phyloP scores from a whole-genome alignment of 2,113 vertebrate genomes.

The Serranochromis macrocephalus region DNA sequence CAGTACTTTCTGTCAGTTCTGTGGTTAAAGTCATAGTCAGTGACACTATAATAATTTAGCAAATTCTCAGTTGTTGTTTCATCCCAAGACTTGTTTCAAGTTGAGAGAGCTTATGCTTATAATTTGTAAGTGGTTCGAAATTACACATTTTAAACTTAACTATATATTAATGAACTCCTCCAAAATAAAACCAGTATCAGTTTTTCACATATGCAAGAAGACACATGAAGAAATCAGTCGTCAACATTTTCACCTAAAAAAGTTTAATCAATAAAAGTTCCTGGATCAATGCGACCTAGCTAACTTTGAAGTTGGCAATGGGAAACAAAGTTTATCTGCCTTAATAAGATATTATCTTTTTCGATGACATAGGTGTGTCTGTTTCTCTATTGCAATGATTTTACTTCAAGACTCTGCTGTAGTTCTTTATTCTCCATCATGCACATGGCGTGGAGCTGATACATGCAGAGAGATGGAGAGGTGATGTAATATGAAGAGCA shows the following conservation, averaged over 20 bases:
- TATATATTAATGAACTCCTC: neutral
- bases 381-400: neutral
- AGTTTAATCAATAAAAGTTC: neutral
- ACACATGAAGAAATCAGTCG: neutral
- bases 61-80: neutral
- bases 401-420: neutral
- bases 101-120: neutral
- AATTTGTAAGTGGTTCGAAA: neutral
- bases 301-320: neutral
- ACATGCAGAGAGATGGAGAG: neutral
- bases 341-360: neutral
- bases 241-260: neutral
- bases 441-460: neutral
- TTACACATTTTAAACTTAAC: neutral
- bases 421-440: neutral
- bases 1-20: neutral
- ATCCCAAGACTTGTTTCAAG: neutral
- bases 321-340: neutral
- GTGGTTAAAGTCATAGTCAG: neutral
- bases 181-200: neutral
- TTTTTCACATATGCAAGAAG: neutral
- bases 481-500: neutral
- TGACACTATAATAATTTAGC: neutral
- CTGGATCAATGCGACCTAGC: neutral
- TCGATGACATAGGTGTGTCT: neutral